phyloP scores from a whole-genome alignment of 2,797 vertebrate species.

The Pseudomugil tenellus region DNA sequence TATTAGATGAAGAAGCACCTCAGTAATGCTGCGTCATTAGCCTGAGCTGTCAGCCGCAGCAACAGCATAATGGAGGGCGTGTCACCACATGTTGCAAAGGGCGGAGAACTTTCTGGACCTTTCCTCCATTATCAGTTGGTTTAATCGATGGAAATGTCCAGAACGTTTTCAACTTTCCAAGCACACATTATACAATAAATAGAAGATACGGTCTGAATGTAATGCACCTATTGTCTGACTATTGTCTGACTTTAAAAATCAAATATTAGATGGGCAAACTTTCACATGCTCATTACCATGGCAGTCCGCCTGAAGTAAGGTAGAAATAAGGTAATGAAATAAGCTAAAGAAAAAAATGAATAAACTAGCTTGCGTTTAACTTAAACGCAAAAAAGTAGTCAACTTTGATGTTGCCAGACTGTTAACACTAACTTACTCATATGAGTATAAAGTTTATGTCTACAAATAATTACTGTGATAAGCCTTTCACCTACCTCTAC shows the following conservation, averaged over 20 bases:
- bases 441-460: background rate
- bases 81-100: background rate
- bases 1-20: background rate
- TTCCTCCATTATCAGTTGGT: constrained; percentile 11
- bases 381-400: background rate
- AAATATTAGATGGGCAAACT: background rate
- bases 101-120: constrained; percentile 46
- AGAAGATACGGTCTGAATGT: background rate
- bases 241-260: background rate
- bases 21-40: constrained; percentile 4
- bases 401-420: background rate
- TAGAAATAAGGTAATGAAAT: background rate
- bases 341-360: too few species aligned
- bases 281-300: background rate
- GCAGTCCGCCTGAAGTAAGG: background rate
- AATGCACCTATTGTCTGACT: background rate
- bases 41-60: constrained; percentile 1
- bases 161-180: background rate
- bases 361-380: too few species aligned
- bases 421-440: background rate
- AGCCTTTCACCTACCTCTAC: background rate
- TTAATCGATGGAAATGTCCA: background rate
- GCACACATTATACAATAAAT: background rate
- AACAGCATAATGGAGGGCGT: constrained; percentile 23
- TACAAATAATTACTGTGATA: background rate